Percentiles rank a stretch among this genome's conserved stretches.
phyloP scores from a whole-genome alignment of 2,113 vertebrate species.

The Crotalus viridis region DNA sequence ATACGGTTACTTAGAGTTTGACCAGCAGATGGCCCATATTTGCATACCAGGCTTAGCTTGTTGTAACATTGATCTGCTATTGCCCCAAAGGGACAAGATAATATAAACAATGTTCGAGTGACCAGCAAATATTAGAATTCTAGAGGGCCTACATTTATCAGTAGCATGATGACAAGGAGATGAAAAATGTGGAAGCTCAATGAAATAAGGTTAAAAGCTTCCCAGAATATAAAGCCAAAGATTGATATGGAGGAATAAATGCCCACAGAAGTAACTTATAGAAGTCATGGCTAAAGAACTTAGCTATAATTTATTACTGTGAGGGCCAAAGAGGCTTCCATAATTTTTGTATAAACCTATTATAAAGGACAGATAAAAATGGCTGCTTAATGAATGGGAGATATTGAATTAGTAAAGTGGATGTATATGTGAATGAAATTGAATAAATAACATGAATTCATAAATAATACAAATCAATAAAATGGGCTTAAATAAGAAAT shows the following conservation, averaged over 20 bases:
- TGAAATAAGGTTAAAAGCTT: conserved; percentile 21
- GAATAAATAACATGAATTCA: not conserved
- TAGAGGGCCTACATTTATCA: not conserved
- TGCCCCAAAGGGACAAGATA: not conserved
- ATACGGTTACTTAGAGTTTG: not conserved
- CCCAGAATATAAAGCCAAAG: conserved; percentile 10
- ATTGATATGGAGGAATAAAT: conserved; percentile 3
- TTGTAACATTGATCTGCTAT: not conserved
- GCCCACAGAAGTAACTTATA: conserved; percentile 1
- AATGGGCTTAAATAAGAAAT: not conserved
- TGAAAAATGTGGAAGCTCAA: conserved; percentile 9
- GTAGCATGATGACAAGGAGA: not conserved
- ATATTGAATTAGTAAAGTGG: not conserved
- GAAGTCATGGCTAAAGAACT: not conserved
- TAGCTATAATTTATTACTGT: conserved; percentile 2
- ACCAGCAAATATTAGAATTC: not conserved
- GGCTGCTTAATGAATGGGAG: not conserved
- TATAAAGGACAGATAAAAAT: not conserved
- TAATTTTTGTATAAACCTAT: not conserved
- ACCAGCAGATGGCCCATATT: not conserved
- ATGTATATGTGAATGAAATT: not conserved
- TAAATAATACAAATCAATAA: not conserved
- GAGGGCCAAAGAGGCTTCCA: not conserved
- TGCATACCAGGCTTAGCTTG: not conserved
- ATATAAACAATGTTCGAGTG: not conserved